phyloP scores from a whole-genome alignment of 2,888 invertebrate genomes.

The Brassicogethes aeneus region DNA sequence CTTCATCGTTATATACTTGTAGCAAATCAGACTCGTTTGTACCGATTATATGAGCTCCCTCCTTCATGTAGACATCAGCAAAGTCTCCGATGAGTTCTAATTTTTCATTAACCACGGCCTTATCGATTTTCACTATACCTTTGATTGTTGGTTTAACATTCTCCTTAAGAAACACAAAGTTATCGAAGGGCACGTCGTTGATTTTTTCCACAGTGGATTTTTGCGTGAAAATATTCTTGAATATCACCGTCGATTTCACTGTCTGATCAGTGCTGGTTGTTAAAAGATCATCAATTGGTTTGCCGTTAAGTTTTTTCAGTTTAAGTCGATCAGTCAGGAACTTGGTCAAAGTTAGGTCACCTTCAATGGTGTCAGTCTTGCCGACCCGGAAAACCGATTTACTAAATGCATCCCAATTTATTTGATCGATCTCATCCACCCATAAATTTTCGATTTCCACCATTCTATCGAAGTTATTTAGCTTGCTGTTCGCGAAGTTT shows the following conservation, averaged over 20 bases:
- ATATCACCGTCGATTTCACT: constrained; percentile 25
- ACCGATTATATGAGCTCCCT: constrained; percentile 24
- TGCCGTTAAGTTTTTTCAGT: constrained; percentile 19
- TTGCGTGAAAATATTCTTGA: constrained; percentile 20
- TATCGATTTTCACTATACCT: constrained; percentile 27
- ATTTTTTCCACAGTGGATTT: background rate
- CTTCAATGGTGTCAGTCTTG: constrained; percentile 15
- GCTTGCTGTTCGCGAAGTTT: constrained; percentile 1
- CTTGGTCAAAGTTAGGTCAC: constrained; percentile 18
- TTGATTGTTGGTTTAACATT: constrained; percentile 16
- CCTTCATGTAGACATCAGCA: constrained; percentile 14
- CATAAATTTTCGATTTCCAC: constrained; percentile 27
- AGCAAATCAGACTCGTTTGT: constrained; percentile 29
- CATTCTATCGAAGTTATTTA: constrained; percentile 19
- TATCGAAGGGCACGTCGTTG: background rate
- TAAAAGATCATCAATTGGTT: constrained; percentile 21
- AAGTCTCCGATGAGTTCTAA: constrained; percentile 21
- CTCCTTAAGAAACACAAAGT: background rate
- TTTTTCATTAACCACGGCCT: constrained; percentile 23
- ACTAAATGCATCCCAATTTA: constrained; percentile 31
- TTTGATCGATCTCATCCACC: constrained; percentile 29
- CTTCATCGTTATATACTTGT: constrained; percentile 32
- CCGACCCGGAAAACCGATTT: constrained; percentile 29
- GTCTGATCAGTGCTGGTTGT: constrained; percentile 32
- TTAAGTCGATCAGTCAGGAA: constrained; percentile 19